Evolutionary conservation across 2,797 vertebrate genomes (phyloP).

Genomic region (Dallia pectoralis): DNA sequence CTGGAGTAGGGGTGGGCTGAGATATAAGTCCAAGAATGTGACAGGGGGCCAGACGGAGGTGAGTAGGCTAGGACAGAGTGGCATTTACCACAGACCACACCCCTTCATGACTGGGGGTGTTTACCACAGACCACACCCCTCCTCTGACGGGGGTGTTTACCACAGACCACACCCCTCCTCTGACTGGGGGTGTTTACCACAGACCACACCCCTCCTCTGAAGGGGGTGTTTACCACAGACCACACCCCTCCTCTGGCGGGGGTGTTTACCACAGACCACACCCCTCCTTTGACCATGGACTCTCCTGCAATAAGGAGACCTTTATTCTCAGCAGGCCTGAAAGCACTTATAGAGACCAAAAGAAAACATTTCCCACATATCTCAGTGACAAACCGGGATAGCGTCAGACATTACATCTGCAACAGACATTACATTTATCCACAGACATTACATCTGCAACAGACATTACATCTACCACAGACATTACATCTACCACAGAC

Average conservation of each 20-base stretch:
- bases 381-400: constrained; percentile 45
- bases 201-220: constrained; percentile 8
- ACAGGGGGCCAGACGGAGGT: constrained; percentile 44
- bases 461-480: too few species aligned
- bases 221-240: constrained; percentile 53
- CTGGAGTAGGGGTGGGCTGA: background rate
- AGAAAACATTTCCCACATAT: constrained; percentile 61
- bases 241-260: constrained; percentile 20
- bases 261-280: constrained; percentile 48
- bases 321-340: constrained; percentile 55
- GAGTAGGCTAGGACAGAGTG: constrained; percentile 66
- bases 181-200: constrained; percentile 56
- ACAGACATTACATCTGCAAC: background rate
- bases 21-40: constrained; percentile 53
- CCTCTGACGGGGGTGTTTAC: constrained; percentile 35
- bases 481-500: background rate
- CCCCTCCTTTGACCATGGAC: constrained; percentile 27
- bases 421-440: too few species aligned
- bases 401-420: constrained; percentile 5
- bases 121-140: constrained; percentile 41
- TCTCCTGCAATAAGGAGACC: constrained; percentile 35
- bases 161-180: constrained; percentile 34
- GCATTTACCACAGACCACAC: constrained; percentile 48
- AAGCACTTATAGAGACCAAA: constrained; percentile 68
- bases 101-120: constrained; percentile 37